These are phyloP conservation scores for Mugil cephalus DNA, from an alignment of 2,113 vertebrate species.

Conservation along the genomic window DNA sequence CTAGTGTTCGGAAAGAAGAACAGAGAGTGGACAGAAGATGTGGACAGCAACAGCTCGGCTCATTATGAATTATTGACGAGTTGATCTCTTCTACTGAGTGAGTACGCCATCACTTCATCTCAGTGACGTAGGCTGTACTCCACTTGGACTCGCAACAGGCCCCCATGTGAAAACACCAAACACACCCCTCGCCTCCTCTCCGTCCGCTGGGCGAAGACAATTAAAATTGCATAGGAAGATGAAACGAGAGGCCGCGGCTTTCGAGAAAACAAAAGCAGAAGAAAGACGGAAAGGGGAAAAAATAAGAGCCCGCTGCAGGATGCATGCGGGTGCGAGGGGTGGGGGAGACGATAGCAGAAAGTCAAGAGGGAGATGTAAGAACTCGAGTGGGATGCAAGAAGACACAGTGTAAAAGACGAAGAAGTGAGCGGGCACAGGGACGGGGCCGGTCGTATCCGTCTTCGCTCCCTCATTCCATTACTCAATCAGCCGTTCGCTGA, in stretches of 20 bases:
- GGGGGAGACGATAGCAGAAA: constrained; percentile 16
- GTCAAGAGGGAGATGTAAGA: constrained; percentile 20
- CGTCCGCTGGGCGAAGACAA: constrained; percentile 5
- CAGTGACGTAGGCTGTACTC: constrained; percentile 25
- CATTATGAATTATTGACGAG: constrained; percentile 57
- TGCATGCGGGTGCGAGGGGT: neutral
- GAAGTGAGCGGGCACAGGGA: neutral
- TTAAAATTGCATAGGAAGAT: constrained; percentile 53
- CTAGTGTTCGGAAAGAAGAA: neutral
- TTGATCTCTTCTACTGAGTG: constrained; percentile 18
- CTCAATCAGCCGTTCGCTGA: constrained; percentile 31
- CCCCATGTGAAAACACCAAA: constrained; percentile 14
- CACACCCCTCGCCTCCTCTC: constrained; percentile 6
- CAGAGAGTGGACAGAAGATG: constrained; percentile 10
- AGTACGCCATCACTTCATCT: constrained; percentile 36
- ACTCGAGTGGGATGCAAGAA: constrained; percentile 10
- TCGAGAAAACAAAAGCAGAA: constrained; percentile 31
- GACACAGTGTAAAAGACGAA: neutral
- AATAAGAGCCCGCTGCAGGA: constrained; percentile 18
- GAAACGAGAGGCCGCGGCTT: constrained; percentile 44
- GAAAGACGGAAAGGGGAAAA: constrained; percentile 31
- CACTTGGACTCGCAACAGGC: constrained; percentile 1
- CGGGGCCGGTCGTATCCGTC: neutral
- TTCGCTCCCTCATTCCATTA: constrained; percentile 21
- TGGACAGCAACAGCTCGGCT: constrained; percentile 11